Percentiles rank a stretch among this genome's conserved stretches.
phyloP scores from a whole-genome alignment of 2,888 invertebrate species.

The Ferrisia virgata region DNA sequence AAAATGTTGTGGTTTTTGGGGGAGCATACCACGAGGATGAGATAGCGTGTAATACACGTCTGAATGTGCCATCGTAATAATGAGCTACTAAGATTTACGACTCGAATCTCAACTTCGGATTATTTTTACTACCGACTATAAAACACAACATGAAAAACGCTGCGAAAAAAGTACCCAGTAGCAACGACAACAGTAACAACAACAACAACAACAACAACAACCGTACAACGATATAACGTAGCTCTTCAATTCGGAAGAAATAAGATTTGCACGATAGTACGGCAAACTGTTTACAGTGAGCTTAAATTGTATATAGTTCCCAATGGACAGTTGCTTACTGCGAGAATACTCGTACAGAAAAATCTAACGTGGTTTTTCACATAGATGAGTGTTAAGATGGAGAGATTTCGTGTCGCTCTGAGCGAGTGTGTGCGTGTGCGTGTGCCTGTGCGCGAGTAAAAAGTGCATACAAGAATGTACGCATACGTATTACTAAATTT shows the following conservation, averaged over 20 bases:
- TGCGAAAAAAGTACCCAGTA: neutral
- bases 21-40: neutral
- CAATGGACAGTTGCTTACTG: slow-evolving; percentile 25
- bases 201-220: too few species aligned
- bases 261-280: slow-evolving; percentile 36
- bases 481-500: too few species aligned
- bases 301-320: slow-evolving; percentile 46
- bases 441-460: neutral
- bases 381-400: slow-evolving; percentile 39
- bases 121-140: slow-evolving; percentile 40
- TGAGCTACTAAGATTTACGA: slow-evolving; percentile 42
- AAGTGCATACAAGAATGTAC: too few species aligned
- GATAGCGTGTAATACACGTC: slow-evolving; percentile 31
- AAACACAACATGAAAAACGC: slow-evolving; percentile 32
- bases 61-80: slow-evolving; percentile 38
- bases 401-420: slow-evolving; percentile 36
- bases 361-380: slow-evolving; percentile 40
- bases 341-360: slow-evolving; percentile 33
- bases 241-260: slow-evolving; percentile 38
- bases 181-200: neutral
- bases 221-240: neutral
- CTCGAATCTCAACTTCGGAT: slow-evolving; percentile 28
- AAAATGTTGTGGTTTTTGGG: neutral
- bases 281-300: slow-evolving; percentile 40
- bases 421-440: neutral